Base-by-base conservation (phyloP, 1,140 invertebrate genomes). In the Sinonovacula constricta region DNA sequence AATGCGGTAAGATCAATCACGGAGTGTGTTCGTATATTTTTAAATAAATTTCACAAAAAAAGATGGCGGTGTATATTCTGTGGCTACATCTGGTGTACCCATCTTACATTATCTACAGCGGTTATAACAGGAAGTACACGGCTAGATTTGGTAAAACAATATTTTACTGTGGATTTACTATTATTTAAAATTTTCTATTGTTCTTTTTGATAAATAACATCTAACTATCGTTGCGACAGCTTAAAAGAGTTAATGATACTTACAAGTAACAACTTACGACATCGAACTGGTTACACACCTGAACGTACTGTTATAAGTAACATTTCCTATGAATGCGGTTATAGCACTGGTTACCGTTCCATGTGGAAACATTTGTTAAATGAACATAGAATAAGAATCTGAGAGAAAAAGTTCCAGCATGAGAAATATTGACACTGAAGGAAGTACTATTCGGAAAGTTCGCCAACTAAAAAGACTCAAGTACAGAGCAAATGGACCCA, bases 401-500 rank as follows among this genome's bases (percentile, higher is more conserved):
- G 26, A 63, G 12, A 28, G 31, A 63, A 30, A n/a, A 28, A 63
- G 10, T 12, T 63, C 15, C 5, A n/a, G 14, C 10, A 26, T 63
- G 24, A 63, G 31, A 63, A 12, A 63, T n/a, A 12, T 63, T 28
- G 60, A 63, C 31, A 18, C 60, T 10, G 60, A 63, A 26, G 60
- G 60, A n/a, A 28, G 14, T 63, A 31, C 39, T 30, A 18, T 33
- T n/a, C 7, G 60, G 15, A 63, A 33, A 22, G 60, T 30, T 63
- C 60, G 31, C 26, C 26, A 30, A 31, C 7, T 65, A 45, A 39
- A 18, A 30, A 60, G 57, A 60, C 26, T 3, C 26, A 5, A 18
- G 10, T 65, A 65, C 62, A 39, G 10, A 18, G 62, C 33, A 31
- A 22, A 7, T 3, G 33, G 33, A 18, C 26, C 59, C 14, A 62